These are phyloP conservation scores for Pangasius sanitwongsei DNA, from an alignment of 2,797 vertebrate genomes.

Conservation along the genomic window DNA sequence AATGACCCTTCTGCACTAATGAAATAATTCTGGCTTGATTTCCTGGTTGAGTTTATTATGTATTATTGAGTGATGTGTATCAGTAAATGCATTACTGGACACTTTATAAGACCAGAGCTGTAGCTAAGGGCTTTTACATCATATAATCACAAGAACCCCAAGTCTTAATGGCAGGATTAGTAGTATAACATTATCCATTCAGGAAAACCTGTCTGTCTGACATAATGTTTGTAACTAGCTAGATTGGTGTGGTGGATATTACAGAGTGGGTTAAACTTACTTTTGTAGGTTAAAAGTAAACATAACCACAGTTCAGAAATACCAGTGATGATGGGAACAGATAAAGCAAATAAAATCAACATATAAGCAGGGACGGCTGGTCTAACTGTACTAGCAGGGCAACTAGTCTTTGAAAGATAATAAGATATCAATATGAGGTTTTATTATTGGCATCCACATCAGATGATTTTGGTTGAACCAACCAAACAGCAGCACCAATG, in stretches of 20 bases:
- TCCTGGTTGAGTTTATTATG: background rate
- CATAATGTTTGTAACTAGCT: background rate
- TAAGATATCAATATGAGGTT: background rate
- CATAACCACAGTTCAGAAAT: background rate
- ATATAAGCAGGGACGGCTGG: background rate
- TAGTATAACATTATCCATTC: background rate
- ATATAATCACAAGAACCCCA: background rate
- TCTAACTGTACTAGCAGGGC: background rate
- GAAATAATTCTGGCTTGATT: background rate
- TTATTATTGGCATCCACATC: background rate
- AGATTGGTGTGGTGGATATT: background rate
- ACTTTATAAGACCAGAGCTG: background rate
- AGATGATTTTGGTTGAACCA: background rate
- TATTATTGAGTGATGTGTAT: background rate
- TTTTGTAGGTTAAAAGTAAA: background rate
- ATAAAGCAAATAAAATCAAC: background rate
- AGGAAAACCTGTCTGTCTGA: background rate
- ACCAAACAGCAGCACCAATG: background rate
- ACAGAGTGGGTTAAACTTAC: background rate
- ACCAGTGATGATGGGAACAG: background rate
- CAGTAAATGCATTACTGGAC: too few species aligned
- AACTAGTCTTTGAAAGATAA: too few species aligned
- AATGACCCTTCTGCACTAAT: constrained; percentile 55
- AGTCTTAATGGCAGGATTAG: background rate
- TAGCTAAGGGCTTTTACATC: too few species aligned